Evolutionary conservation across 2,797 vertebrate genomes (phyloP).

Genomic region (Botia almorhae): DNA sequence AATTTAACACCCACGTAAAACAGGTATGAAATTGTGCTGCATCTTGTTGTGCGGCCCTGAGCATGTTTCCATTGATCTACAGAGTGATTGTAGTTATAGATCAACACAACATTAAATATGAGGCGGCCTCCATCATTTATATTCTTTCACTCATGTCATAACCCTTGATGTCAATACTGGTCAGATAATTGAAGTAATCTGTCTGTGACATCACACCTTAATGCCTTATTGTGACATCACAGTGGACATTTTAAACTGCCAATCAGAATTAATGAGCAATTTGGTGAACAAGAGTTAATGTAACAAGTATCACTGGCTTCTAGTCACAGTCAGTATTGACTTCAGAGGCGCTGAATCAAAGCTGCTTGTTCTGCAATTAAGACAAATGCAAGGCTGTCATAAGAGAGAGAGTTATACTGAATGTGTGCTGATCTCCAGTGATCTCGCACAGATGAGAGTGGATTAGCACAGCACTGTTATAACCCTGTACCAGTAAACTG

Average conservation of each 20-base stretch:
- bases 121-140: not conserved
- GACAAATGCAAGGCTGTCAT: not conserved
- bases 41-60: not conserved
- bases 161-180: not conserved
- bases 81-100: not conserved
- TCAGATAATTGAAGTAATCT: too few relatives aligned
- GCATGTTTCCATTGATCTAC: not conserved
- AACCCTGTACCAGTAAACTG: not conserved
- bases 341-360: not conserved
- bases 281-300: not conserved
- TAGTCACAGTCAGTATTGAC: not conserved
- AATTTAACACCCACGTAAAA: not conserved
- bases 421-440: not conserved
- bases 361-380: not conserved
- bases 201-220: not conserved
- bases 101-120: not conserved
- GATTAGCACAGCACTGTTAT: conserved; percentile 1
- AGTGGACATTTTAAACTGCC: not conserved
- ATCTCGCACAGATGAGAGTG: not conserved
- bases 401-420: not conserved
- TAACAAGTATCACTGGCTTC: not conserved
- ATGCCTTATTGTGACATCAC: not conserved
- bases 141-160: not conserved
- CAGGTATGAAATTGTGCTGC: not conserved
- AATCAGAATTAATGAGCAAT: conserved; percentile 3